Evolutionary conservation across 1,140 invertebrate species (phyloP).

Genomic region (Papilio dardanus): DNA sequence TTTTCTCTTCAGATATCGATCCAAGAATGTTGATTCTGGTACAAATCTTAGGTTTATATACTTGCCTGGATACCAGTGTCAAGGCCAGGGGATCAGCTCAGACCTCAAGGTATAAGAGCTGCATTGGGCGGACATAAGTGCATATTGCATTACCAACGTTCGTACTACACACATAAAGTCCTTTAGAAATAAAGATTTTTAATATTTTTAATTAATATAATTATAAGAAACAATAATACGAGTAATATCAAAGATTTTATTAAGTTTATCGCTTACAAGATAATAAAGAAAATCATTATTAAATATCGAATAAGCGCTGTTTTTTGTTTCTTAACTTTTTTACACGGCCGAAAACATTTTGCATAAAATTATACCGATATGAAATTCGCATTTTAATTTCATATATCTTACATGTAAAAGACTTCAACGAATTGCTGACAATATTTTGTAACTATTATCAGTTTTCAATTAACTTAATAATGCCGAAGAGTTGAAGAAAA

Average conservation of each 20-base stretch:
- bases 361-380: not conserved
- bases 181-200: not conserved
- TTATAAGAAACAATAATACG: not conserved
- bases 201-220: not conserved
- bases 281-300: not conserved
- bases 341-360: not conserved
- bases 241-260: not conserved
- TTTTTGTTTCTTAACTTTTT: not conserved
- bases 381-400: not conserved
- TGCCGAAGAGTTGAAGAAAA: not conserved
- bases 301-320: not conserved
- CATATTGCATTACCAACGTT: not conserved
- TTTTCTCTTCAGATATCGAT: conserved; percentile 48
- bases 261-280: not conserved
- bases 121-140: not conserved
- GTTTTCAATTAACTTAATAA: not conserved
- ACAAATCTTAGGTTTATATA: conserved; percentile 54
- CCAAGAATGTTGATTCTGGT: conserved; percentile 51
- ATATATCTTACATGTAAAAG: not conserved
- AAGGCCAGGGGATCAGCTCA: conserved; percentile 14
- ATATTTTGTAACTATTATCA: not conserved
- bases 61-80: not conserved
- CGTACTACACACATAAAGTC: not conserved
- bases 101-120: not conserved
- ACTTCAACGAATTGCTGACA: not conserved